Percentiles rank a stretch among this genome's conserved stretches.
phyloP scores from a whole-genome alignment of 1,140 invertebrate genomes.

The Caenorhabditis inopinata region DNA sequence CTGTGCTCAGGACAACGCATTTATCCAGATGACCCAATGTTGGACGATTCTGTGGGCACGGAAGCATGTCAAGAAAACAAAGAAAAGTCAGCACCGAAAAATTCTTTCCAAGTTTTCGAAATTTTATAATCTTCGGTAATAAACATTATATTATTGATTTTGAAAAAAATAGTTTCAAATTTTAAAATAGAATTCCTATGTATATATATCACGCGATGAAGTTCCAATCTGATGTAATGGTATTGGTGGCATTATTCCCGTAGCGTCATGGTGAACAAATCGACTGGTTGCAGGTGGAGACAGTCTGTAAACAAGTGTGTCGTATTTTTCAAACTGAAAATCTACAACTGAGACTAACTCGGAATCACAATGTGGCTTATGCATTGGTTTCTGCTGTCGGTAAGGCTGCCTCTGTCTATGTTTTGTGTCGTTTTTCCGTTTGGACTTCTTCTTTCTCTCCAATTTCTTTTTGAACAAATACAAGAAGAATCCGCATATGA shows the following conservation, averaged over 20 bases:
- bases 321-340: background rate
- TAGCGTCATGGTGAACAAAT: conserved; percentile 54
- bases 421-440: conserved; percentile 41
- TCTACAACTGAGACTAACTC: background rate
- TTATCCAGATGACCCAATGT: background rate
- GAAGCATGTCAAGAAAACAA: too few species aligned
- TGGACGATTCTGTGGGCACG: too few species aligned
- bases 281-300: conserved; percentile 47
- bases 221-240: background rate
- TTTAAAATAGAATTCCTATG: background rate
- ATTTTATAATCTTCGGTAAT: too few species aligned
- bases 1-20: background rate
- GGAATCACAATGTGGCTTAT: conserved; percentile 43
- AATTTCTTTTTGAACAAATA: conserved; percentile 63
- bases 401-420: conserved; percentile 19
- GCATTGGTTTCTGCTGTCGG: conserved; percentile 36
- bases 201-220: conserved; percentile 4
- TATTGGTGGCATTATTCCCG: conserved; percentile 45
- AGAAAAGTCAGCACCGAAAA: too few species aligned
- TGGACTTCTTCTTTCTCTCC: conserved; percentile 55
- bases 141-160: too few species aligned
- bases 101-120: too few species aligned
- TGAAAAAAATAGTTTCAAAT: too few species aligned
- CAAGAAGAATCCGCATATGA: conserved; percentile 63
- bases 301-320: conserved; percentile 41